These are phyloP conservation scores for Phyto melanocephala DNA, from an alignment of 2,888 invertebrate genomes.

Conservation along the genomic window DNA sequence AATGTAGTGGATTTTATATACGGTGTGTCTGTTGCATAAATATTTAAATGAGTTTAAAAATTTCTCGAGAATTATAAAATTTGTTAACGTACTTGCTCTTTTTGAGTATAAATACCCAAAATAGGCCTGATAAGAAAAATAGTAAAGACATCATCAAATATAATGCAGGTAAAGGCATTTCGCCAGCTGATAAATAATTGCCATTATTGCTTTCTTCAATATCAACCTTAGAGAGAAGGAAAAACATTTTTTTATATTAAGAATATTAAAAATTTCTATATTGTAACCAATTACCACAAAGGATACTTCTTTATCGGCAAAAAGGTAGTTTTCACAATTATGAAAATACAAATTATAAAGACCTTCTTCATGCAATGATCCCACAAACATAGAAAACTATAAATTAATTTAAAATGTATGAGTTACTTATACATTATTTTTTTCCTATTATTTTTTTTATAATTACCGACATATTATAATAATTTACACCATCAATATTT, in stretches of 20 bases:
- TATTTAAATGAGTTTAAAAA: not conserved
- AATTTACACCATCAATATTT: slow-evolving; percentile 79
- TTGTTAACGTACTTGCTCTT: slow-evolving; percentile 83
- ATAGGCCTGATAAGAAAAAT: slow-evolving; percentile 92
- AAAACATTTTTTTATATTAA: not conserved
- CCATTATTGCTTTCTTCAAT: slow-evolving; percentile 92
- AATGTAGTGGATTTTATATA: slow-evolving; percentile 97
- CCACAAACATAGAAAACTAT: slow-evolving; percentile 89
- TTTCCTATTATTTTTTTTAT: not conserved
- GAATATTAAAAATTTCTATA: not conserved
- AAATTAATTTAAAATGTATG: slow-evolving; percentile 63
- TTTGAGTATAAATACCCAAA: slow-evolving; percentile 94
- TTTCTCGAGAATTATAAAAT: not conserved
- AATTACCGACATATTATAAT: slow-evolving; percentile 74
- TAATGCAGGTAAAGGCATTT: slow-evolving; percentile 95
- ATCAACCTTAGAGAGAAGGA: slow-evolving; percentile 83
- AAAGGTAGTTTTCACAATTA: slow-evolving; percentile 88
- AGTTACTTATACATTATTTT: not conserved
- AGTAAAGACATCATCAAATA: slow-evolving; percentile 95
- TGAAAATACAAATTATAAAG: slow-evolving; percentile 97
- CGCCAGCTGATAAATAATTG: slow-evolving; percentile 95
- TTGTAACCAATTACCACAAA: slow-evolving; percentile 77
- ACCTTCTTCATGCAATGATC: slow-evolving; percentile 89
- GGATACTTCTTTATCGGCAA: slow-evolving; percentile 79
- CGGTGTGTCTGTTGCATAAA: slow-evolving; percentile 83